These are phyloP conservation scores for Hirtodrosophila duncani DNA, from an alignment of 2,888 invertebrate genomes.

Conservation along the genomic window DNA sequence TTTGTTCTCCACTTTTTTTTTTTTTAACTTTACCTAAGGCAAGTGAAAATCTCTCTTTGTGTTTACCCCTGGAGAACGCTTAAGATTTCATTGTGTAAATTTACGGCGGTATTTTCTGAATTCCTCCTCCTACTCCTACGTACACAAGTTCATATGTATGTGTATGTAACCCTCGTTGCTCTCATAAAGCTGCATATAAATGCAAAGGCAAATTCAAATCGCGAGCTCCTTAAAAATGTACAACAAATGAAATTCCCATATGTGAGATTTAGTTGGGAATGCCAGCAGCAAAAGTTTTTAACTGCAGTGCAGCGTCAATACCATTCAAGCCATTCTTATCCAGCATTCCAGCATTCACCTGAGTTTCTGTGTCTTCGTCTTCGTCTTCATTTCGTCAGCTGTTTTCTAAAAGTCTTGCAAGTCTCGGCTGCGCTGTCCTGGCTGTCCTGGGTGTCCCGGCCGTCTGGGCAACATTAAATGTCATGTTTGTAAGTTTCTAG, in stretches of 20 bases:
- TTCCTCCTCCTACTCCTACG: constrained; percentile 12
- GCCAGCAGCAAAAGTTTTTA: constrained; percentile 22
- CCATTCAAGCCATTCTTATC: constrained; percentile 22
- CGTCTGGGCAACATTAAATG: constrained; percentile 59
- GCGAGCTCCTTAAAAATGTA: constrained; percentile 68
- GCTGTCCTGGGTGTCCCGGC: constrained; percentile 33
- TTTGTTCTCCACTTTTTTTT: background rate
- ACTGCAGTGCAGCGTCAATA: constrained; percentile 4
- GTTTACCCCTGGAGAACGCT: constrained; percentile 63
- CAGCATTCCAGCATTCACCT: no score
- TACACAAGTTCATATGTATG: no score
- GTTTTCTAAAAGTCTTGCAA: no score
- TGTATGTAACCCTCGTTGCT: no score
- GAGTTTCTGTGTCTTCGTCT: no score
- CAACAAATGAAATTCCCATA: constrained; percentile 67
- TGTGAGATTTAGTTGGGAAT: no score
- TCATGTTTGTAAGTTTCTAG: constrained; percentile 69
- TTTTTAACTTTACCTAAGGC: constrained; percentile 11
- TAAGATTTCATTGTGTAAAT: constrained; percentile 72
- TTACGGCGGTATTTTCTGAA: constrained; percentile 51
- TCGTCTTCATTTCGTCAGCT: no score
- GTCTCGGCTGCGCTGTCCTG: constrained; percentile 13
- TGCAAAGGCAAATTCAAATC: constrained; percentile 59
- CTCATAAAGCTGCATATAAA: constrained; percentile 40
- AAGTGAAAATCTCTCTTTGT: constrained; percentile 45